phyloP scores from a whole-genome alignment of 2,797 vertebrate species.

The Danionella dracula region DNA sequence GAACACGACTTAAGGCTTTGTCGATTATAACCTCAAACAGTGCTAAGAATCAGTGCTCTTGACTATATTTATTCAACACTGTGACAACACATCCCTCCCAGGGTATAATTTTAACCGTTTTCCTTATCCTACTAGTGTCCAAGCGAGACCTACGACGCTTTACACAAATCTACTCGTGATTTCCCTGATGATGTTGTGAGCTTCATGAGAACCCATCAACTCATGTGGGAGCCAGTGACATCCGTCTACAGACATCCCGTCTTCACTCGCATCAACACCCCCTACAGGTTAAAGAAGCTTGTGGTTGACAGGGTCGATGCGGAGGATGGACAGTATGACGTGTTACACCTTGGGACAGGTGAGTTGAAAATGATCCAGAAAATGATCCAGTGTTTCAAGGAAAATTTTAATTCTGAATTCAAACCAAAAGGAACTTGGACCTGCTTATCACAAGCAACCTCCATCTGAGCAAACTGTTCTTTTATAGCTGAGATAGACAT shows the following conservation, averaged over 20 bases:
- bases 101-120: too few species aligned
- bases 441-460: too few species aligned
- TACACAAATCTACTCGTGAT: slow-evolving; percentile 78
- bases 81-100: not conserved
- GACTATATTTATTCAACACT: not conserved
- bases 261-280: slow-evolving; percentile 59
- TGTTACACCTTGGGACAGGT: slow-evolving; percentile 83
- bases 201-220: slow-evolving; percentile 82
- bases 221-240: slow-evolving; percentile 81
- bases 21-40: not conserved
- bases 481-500: too few species aligned
- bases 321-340: slow-evolving; percentile 65
- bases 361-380: too few species aligned
- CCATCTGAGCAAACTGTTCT: too few species aligned
- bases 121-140: slow-evolving; percentile 72
- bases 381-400: too few species aligned
- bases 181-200: slow-evolving; percentile 80
- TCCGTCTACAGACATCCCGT: slow-evolving; percentile 67
- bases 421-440: too few species aligned
- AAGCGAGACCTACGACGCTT: slow-evolving; percentile 79
- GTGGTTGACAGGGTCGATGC: slow-evolving; percentile 78
- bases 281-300: slow-evolving; percentile 66
- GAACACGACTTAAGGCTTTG: not conserved
- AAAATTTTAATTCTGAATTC: too few species aligned
- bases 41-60: not conserved